These are phyloP conservation scores for Amphiprion percula DNA, from an alignment of 2,113 vertebrate species.

Conservation along the genomic window DNA sequence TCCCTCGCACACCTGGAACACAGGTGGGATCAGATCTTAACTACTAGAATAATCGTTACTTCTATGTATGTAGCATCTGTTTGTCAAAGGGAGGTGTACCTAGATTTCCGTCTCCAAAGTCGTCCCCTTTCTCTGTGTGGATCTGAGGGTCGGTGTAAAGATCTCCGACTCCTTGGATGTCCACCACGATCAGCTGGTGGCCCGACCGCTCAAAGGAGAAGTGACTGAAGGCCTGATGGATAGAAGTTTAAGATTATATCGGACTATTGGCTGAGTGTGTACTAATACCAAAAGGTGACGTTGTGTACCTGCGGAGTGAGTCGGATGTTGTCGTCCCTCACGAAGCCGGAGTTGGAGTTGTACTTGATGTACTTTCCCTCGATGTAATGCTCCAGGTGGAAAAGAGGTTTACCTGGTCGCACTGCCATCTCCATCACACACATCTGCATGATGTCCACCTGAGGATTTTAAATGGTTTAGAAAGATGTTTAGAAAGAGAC, in stretches of 20 bases:
- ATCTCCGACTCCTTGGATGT: slow-evolving; percentile 98
- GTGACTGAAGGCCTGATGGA: slow-evolving; percentile 94
- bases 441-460: slow-evolving; percentile 99
- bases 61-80: neutral
- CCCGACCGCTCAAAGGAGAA: slow-evolving; percentile 97
- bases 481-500: neutral
- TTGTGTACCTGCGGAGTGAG: slow-evolving; percentile 93
- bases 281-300: neutral
- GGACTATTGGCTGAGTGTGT: no score
- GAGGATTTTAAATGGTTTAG: slow-evolving; percentile 10
- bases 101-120: slow-evolving; percentile 98
- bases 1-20: slow-evolving; percentile 93
- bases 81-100: slow-evolving; percentile 78
- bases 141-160: slow-evolving; percentile 99
- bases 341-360: slow-evolving; percentile 99
- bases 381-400: slow-evolving; percentile 97
- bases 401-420: slow-evolving; percentile 89
- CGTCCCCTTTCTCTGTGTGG: slow-evolving; percentile 93
- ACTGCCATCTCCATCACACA: slow-evolving; percentile 92
- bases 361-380: slow-evolving; percentile 99
- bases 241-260: neutral
- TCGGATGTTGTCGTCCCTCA: slow-evolving; percentile 95
- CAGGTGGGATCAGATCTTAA: neutral
- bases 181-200: slow-evolving; percentile 97
- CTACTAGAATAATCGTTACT: neutral